A percentile compares a stretch with the other conserved stretches of the same genome.
These are phyloP conservation scores for Sebastes itinus DNA, from an alignment of 2,797 vertebrate species.

Conservation along the genomic window DNA sequence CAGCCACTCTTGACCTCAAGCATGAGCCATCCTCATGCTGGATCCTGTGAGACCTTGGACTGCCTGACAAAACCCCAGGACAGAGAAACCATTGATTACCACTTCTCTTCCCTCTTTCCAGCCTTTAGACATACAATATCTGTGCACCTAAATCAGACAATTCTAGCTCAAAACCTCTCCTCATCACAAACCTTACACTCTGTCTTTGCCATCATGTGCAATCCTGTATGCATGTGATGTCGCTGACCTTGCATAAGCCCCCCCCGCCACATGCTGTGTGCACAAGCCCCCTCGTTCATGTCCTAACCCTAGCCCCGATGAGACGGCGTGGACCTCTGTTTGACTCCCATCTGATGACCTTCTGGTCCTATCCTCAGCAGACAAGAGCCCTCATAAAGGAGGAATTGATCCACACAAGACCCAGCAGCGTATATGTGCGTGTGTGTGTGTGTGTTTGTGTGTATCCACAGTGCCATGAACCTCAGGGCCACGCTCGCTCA, in stretches of 20 bases:
- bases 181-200: conserved; percentile 30
- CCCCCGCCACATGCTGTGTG: conserved; percentile 30
- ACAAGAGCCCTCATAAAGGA: conserved; percentile 78
- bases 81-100: conserved; percentile 79
- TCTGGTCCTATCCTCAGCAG: conserved; percentile 72
- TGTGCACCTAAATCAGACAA: conserved; percentile 50
- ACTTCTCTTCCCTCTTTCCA: conserved; percentile 33
- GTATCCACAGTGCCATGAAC: conserved; percentile 46
- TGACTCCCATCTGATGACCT: conserved; percentile 83
- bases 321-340: conserved; percentile 49
- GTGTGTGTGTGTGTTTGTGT: conserved; percentile 32
- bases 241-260: conserved; percentile 45
- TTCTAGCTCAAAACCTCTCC: conserved; percentile 25
- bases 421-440: conserved; percentile 12
- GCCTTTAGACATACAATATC: conserved; percentile 55
- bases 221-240: conserved; percentile 62
- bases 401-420: conserved; percentile 77
- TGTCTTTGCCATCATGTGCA: conserved; percentile 52
- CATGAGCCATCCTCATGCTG: conserved; percentile 76
- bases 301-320: conserved; percentile 39
- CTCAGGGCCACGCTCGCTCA: conserved; percentile 50
- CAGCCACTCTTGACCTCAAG: conserved; percentile 70
- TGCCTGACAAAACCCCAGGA: conserved; percentile 68
- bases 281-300: conserved; percentile 55
- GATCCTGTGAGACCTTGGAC: conserved; percentile 72